Evolutionary conservation across 2,888 invertebrate genomes (phyloP), one percentile per base, ranked within the genome.

Genomic region (Nezara viridula): DNA sequence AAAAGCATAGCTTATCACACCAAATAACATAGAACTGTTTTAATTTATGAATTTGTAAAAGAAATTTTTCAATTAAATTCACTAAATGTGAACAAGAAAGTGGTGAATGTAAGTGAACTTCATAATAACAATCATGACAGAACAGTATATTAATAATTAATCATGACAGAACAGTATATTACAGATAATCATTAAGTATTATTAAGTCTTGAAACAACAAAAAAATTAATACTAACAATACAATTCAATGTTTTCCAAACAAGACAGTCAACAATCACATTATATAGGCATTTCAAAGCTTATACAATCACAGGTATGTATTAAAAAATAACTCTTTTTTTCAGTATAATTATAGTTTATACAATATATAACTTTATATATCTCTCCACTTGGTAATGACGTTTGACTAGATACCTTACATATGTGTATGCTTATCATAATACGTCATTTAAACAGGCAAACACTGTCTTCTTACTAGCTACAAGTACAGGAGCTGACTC

Each of bases 261-360:
- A 86, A 85, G 86, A 89, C 89, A 89, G 60, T 89, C 89, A 89
- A 89, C 89, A 89, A 89, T 89, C 88, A 85, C 85, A 86, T 89
- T 86, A 66, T 66, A 89, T 86, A 89, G 89, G 89, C 89, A 89
- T 89, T 60, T 89, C 89, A 89, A 89, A 89, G 55, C 88, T 60
- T 60, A 66, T 87, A 88, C 90, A 90, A 91, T 91, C 91, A 91
- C 91, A 91, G 91, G 90, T 90, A 91, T 89, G 88, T 89, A 89
- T 89, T 91, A 89, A 91, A 91, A 91, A 91, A 91, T 91, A 91
- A 90, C 89, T 90, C 90, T 90, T 90, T 90, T 90, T 89, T 90
- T 88, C 50, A 47, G 77, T 32, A 81, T 88, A 81, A 49, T 88
- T 88, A 88, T 88, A 88, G 88, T 66, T 88, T 85, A 85, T 81